Evolutionary conservation across 37 sponge, comb jelly and placozoan genomes (phyloP).

Genomic region (Agelas oroides): DNA sequence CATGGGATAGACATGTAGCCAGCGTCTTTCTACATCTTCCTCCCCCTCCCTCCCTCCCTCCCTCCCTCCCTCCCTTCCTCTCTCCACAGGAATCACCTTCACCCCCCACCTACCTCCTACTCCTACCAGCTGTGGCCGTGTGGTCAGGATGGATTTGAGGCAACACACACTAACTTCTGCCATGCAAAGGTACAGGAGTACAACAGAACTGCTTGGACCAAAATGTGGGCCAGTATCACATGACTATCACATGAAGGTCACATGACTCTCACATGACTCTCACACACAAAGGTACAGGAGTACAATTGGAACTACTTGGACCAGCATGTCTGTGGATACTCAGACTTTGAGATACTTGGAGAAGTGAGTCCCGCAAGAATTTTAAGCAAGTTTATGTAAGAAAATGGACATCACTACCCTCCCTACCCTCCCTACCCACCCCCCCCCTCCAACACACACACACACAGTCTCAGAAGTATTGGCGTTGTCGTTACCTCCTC

Average conservation of each 20-base stretch:
- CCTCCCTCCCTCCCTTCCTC: neutral
- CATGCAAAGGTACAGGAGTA: constrained; percentile 57
- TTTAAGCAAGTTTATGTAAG: no score
- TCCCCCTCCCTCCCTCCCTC: constrained; percentile 2
- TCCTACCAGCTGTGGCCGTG: constrained; percentile 32
- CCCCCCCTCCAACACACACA: constrained; percentile 29
- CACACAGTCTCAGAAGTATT: constrained; percentile 67
- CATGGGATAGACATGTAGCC: neutral
- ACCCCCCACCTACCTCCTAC: constrained; percentile 6
- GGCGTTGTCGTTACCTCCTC: constrained; percentile 69
- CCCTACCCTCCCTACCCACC: neutral
- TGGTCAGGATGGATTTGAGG: neutral
- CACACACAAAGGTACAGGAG: constrained; percentile 56
- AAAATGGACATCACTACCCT: no score
- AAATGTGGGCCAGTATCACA: no score
- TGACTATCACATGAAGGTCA: no score
- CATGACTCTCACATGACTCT: no score
- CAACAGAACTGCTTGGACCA: constrained; percentile 91
- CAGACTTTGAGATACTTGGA: constrained; percentile 61
- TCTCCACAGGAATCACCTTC: neutral
- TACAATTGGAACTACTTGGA: constrained; percentile 91
- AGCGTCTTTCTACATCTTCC: neutral
- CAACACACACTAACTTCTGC: neutral
- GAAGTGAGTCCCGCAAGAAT: no score
- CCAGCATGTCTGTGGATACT: constrained; percentile 74